Base-by-base conservation (phyloP, 2,888 invertebrate genomes). In the Iphiclides podalirius region DNA sequence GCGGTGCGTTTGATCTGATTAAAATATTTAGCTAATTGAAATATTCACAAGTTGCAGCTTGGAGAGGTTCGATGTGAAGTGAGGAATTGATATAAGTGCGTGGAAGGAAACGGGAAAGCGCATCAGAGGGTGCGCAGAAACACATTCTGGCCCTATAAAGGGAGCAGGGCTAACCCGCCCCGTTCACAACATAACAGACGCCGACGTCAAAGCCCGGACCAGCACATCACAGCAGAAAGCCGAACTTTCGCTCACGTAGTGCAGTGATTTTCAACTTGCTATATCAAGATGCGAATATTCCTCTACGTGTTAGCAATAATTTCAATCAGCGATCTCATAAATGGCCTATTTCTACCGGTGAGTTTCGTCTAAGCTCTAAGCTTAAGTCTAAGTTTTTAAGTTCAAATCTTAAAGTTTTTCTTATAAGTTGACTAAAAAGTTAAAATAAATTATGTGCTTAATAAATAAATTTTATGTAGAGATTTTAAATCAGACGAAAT, bases 51-150 rank as follows among this genome's bases (percentile, higher is more conserved):
- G 20, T 20, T 3, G 20, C 20, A 6, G 3, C 3, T 4, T 20
- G 6, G 6, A 28, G 35, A 52, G 12, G 35, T 9, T 28, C 28
- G 28, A 28, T 28, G 28, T 9, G 28, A 28, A 28, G 16, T 51
- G 23, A 40, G 37, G 36, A 52, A 52, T 45, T 52, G 40, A 28
- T 31, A 51, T 44, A 59, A 63, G 63, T 60, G 55, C 47, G 46
- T 40, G 59, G 56, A 53, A 55, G 59, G 54, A 58, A 57, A 56
- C 53, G 55, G 56, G 52, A 61, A 65, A 72, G 83, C 85, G 83
- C 86, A 79, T 75, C 64, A 52, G 64, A 67, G 73, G 70, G 62
- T 86, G 87, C 87, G 87, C 87, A 85, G 84, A 68, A 75, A 66
- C 70, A 61, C 60, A 61, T 55, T 61, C 64, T 59, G 63, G 63